Evolutionary conservation across 2,113 vertebrate species (phyloP), one percentile per base, ranked within the genome.

Genomic region (Catharus fuscescens): DNA sequence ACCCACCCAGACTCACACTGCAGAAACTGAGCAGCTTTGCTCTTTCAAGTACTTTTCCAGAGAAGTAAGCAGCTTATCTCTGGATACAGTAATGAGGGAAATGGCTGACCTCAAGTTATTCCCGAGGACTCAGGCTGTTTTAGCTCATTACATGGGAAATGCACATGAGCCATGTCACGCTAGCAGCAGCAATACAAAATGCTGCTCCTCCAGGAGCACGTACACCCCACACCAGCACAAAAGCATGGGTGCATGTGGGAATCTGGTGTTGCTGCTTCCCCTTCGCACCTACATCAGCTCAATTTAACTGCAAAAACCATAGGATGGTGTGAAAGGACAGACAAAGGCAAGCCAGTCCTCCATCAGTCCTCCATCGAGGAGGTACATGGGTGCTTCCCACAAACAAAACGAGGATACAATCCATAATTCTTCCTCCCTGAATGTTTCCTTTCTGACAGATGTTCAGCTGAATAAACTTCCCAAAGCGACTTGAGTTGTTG

Each of bases 401-500:
- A 45, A 64, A 74, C 0, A 60, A 87, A 77, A 73, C 2, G 29
- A 99, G 99, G 99, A 99, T 99, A 99, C 99, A 99, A 98, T 99
- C 99, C 72, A 99, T 97, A 73, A 99, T 99, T n/a, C 98, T 98
- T 90, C 99, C 99, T 70, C 99, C 99, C 98, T 99, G 99, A 98
- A 99, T 99, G 96, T 99, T 99, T 61, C 99, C 99, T 86, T 98
- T 98, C 95, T 99, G 98, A 95, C 98, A 98, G 97, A 99, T 99
- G 93, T 99, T 98, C 95, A 99, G 98, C 97, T 99, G 99, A 85
- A 99, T 97, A 21, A 99, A 99, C 98, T 99, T 99, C 96, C 99
- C 99, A 18, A 99, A 99, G 88, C 99, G 99, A 93, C 99, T 99
- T 18, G 99, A 99, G 98, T 99, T 99, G 98, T 99, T 99, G 98